phyloP scores from a whole-genome alignment of 1,140 invertebrate genomes.

The Drosophila eugracilis region DNA sequence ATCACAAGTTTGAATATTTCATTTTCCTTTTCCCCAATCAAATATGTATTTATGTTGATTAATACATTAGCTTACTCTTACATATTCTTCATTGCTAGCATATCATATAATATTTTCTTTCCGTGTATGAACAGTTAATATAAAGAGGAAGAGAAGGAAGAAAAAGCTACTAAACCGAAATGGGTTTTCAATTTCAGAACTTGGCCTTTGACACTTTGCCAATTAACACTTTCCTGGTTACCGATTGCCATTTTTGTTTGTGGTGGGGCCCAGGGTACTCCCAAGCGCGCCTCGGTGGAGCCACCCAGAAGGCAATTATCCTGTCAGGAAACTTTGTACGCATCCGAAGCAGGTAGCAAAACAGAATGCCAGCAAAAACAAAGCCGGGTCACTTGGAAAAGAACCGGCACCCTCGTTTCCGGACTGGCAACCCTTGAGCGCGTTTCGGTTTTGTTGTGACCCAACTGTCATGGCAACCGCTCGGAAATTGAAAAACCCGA shows the following conservation, averaged over 20 bases:
- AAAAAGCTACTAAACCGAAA: slow-evolving; percentile 23
- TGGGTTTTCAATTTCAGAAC: slow-evolving; percentile 72
- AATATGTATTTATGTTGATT: too few species aligned
- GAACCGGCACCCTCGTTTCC: slow-evolving; percentile 55
- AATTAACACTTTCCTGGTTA: slow-evolving; percentile 84
- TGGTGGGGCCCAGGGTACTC: slow-evolving; percentile 6
- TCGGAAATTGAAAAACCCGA: slow-evolving; percentile 25
- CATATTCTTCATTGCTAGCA: too few species aligned
- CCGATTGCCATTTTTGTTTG: slow-evolving; percentile 65
- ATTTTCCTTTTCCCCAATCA: too few species aligned
- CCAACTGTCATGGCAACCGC: slow-evolving; percentile 69
- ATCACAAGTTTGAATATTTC: too few species aligned
- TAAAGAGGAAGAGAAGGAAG: not conserved
- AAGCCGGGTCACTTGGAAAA: slow-evolving; percentile 53
- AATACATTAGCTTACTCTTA: too few species aligned
- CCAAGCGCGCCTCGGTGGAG: not conserved
- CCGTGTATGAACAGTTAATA: slow-evolving; percentile 1
- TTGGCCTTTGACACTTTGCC: slow-evolving; percentile 71
- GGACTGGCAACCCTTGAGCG: slow-evolving; percentile 18
- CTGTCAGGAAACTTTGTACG: slow-evolving; percentile 69
- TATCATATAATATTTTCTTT: not conserved
- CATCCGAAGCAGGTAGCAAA: slow-evolving; percentile 72
- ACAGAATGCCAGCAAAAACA: slow-evolving; percentile 82
- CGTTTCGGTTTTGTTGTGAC: slow-evolving; percentile 50
- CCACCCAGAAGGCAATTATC: slow-evolving; percentile 61